Percentiles rank a stretch among this genome's conserved stretches.
Conservation (phyloP, 2,888 invertebrate species). For the Barypeithes pellucidus region DNA sequence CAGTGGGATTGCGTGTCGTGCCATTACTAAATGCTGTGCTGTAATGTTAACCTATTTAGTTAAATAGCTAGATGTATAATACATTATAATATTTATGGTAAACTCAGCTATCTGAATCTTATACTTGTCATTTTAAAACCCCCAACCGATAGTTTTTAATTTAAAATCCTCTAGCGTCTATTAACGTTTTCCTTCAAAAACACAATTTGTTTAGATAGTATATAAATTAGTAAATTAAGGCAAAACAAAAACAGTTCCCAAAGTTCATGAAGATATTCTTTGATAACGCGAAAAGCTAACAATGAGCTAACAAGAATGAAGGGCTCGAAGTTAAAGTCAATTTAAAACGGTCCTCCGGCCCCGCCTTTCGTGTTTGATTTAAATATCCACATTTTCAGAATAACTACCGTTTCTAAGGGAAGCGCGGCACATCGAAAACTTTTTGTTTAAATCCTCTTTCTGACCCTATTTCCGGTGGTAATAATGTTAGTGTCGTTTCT, state of each 20-base stretch:
- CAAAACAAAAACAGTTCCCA: slow-evolving; percentile 23
- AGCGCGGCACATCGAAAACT: slow-evolving; percentile 41
- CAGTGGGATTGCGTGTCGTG: too few relatives aligned
- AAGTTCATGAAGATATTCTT: slow-evolving; percentile 28
- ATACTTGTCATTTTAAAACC: too few relatives aligned
- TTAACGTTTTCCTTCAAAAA: too few relatives aligned
- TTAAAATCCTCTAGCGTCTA: too few relatives aligned
- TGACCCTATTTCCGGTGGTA: slow-evolving; percentile 48
- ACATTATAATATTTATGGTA: too few relatives aligned
- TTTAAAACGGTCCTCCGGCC: slow-evolving; percentile 9
- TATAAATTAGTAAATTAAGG: slow-evolving; percentile 12
- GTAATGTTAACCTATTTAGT: too few relatives aligned
- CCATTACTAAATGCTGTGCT: too few relatives aligned
- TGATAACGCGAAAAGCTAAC: slow-evolving; percentile 29
- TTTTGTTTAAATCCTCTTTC: slow-evolving; percentile 51
- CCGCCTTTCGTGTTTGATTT: slow-evolving; percentile 33
- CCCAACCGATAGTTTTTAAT: too few relatives aligned
- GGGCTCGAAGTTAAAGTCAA: slow-evolving; percentile 23
- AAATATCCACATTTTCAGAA: slow-evolving; percentile 35
- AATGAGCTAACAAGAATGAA: slow-evolving; percentile 27
- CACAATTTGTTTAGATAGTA: not conserved
- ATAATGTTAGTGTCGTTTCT: slow-evolving; percentile 53
- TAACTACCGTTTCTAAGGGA: slow-evolving; percentile 26
- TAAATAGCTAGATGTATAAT: too few relatives aligned
- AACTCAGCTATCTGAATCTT: too few relatives aligned